Evolutionary conservation across 2,797 vertebrate species (phyloP), one percentile per base, ranked within the genome.

Genomic region (Rhadinocentrus ornatus): DNA sequence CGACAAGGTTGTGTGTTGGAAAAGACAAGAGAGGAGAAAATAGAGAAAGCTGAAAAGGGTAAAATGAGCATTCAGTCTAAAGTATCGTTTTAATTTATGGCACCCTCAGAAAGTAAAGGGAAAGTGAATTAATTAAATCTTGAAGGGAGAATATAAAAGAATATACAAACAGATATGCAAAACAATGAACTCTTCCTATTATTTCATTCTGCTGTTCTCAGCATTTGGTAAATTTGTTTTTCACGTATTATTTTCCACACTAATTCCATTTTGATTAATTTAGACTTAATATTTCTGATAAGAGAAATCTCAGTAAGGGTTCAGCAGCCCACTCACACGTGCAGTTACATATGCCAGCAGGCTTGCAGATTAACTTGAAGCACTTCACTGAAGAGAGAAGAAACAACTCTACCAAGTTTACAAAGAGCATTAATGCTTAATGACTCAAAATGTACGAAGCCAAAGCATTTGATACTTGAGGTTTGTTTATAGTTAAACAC

Each of bases 41-140:
- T 5, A 71, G n/a, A 74, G 32, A 86, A 56, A 69, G 83, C 84
- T 87, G 78, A 89, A 67, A 85, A 63, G 78, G 29, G 61, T 34
- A 66, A 79, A 84, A 80, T 77, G 60, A 84, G 65, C 37, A 62
- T 39, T 73, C 39, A 61, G 22, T 80, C 16, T 69, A 4, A 29
- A 62, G 63, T 29, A 69, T 35, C 16, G 69, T 60, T 60, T 74
- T 34, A 41, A 73, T 62, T 70, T 44, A 64, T 52, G 50, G 55
- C 60, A 44, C 22, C 34, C 31, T 59, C 35, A 32, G 56, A 78
- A 73, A 48, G 67, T 66, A 66, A 81, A 81, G 66, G 34, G 74
- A 64, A 62, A 31, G 68, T 88, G 78, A 82, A 84, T 88, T 71
- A 58, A 70, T 77, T 79, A 24, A 78, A 69, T 62, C 3, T 1